phyloP scores from a whole-genome alignment of 2,797 vertebrate genomes.

The Taeniopygia guttata region DNA sequence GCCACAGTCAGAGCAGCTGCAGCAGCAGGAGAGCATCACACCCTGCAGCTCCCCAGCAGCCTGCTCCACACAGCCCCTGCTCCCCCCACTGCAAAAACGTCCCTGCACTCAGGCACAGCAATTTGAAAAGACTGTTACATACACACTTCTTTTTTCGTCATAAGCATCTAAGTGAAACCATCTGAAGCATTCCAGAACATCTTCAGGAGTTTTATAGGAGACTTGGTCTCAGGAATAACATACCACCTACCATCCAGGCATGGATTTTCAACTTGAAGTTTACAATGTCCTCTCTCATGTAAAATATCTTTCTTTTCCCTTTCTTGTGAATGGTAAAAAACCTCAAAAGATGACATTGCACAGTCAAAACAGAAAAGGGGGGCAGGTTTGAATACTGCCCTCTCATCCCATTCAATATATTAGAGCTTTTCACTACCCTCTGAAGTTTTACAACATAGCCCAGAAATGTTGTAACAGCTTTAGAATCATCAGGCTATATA shows the following conservation, averaged over 20 bases:
- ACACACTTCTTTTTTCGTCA: neutral
- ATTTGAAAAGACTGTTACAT: neutral
- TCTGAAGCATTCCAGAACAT: neutral
- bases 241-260: neutral
- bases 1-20: neutral
- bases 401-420: neutral
- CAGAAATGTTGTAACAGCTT: constrained; percentile 21
- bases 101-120: neutral
- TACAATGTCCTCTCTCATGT: neutral
- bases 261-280: neutral
- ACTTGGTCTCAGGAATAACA: neutral
- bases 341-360: neutral
- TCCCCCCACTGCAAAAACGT: rapidly evolving
- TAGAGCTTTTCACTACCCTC: neutral
- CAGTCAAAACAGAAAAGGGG: neutral
- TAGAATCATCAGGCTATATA: constrained; percentile 17
- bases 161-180: neutral
- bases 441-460: neutral
- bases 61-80: neutral
- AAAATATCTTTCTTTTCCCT: neutral
- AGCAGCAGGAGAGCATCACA: rapidly evolving
- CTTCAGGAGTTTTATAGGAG: neutral
- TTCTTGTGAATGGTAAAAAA: neutral
- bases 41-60: neutral
- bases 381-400: neutral